A percentile compares a stretch with the other conserved stretches of the same genome.
These are phyloP conservation scores for Vulpes lagopus DNA, from an alignment of 2,113 vertebrate genomes.

Conservation along the genomic window DNA sequence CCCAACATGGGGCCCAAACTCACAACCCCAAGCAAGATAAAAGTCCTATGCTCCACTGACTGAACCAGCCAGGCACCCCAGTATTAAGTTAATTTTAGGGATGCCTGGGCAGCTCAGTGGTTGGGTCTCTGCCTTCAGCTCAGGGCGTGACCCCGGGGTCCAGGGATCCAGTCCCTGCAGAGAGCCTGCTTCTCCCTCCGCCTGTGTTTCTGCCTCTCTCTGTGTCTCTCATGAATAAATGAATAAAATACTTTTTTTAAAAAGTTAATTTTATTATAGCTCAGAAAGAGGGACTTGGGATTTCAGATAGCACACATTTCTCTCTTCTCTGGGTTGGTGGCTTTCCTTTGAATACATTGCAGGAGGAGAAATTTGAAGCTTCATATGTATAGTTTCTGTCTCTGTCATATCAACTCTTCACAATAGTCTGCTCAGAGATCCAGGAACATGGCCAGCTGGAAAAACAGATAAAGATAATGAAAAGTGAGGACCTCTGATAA, in stretches of 20 bases:
- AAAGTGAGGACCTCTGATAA: neutral
- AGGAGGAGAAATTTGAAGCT: neutral
- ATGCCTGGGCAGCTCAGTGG: no score
- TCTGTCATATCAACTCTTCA: neutral
- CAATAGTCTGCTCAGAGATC: neutral
- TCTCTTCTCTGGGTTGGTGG: neutral
- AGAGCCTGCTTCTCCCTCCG: no score
- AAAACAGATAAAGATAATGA: neutral
- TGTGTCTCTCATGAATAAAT: no score
- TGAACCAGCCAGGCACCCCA: neutral
- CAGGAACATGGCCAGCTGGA: neutral
- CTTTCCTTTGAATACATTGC: slow-evolving; percentile 21
- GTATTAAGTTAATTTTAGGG: neutral
- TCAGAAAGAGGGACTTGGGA: slow-evolving; percentile 5
- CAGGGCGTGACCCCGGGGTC: no score
- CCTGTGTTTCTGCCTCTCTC: no score
- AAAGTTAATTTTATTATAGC: slow-evolving; percentile 44
- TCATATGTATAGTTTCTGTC: neutral
- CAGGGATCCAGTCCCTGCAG: no score
- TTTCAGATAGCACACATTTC: neutral
- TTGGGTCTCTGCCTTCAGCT: no score
- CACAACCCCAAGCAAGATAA: neutral
- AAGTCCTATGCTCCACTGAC: neutral
- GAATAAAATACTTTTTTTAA: no score
- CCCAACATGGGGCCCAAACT: neutral